phyloP scores from a whole-genome alignment of 2,797 vertebrate species.

The Chrysocyon brachyurus region DNA sequence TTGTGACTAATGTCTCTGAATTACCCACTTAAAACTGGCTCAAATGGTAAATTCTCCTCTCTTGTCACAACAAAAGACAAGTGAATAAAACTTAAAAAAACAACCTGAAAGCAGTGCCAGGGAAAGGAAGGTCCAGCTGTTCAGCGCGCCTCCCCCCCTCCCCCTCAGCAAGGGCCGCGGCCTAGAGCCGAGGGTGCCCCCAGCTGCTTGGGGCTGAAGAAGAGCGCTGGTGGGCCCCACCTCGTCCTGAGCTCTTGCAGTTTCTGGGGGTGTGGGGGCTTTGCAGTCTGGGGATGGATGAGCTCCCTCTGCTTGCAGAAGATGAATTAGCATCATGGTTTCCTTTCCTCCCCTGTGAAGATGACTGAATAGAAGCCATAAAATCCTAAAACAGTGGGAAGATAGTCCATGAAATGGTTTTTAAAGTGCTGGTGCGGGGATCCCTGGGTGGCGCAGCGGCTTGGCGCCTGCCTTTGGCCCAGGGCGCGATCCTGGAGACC shows the following conservation, averaged over 20 bases:
- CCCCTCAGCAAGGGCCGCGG: background rate
- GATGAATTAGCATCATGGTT: background rate
- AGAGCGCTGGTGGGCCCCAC: too few relatives aligned
- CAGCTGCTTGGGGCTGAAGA: too few relatives aligned
- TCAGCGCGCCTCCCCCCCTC: rapidly evolving
- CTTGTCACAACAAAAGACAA: background rate
- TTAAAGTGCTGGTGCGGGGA: background rate
- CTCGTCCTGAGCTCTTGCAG: too few relatives aligned
- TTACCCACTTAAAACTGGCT: background rate
- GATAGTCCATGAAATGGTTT: background rate
- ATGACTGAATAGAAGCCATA: background rate
- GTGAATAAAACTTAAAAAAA: background rate
- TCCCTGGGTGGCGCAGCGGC: too few relatives aligned
- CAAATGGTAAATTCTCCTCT: background rate
- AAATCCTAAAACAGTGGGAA: background rate
- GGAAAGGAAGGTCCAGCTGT: background rate
- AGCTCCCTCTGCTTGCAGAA: background rate
- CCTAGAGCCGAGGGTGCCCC: background rate
- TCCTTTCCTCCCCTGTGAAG: background rate
- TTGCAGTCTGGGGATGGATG: background rate
- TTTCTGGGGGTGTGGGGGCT: background rate
- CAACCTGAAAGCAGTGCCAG: background rate
- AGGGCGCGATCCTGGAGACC: too few relatives aligned
- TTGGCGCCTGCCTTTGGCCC: too few relatives aligned
- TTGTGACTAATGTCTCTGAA: background rate